Conservation (phyloP, 2,113 vertebrate genomes). For the Oncorhynchus clarkii region DNA sequence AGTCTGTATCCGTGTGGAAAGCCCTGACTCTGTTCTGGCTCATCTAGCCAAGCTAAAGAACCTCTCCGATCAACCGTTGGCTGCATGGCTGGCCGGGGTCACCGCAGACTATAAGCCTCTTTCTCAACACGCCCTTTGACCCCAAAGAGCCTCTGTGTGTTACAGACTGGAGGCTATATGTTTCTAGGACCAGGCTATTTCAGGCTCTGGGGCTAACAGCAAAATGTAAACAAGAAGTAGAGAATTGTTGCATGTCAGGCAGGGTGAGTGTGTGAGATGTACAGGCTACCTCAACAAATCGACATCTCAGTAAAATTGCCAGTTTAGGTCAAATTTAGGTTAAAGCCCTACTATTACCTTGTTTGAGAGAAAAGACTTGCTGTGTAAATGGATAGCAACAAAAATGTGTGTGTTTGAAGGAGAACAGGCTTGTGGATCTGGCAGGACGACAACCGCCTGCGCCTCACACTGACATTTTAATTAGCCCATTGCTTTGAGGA, state of each 20-base stretch:
- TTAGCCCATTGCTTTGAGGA: not conserved
- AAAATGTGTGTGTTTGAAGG: not conserved
- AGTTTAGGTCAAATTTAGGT: not conserved
- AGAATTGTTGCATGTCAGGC: constrained; percentile 16
- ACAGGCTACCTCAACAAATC: too few relatives aligned
- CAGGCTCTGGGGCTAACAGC: constrained; percentile 21
- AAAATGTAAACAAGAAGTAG: constrained; percentile 21
- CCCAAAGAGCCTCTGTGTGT: constrained; percentile 30
- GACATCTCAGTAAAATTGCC: not conserved
- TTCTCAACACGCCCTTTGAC: constrained; percentile 34
- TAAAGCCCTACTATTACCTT: too few relatives aligned
- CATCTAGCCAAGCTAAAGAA: constrained; percentile 31
- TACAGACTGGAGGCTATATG: constrained; percentile 28
- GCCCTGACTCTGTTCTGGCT: constrained; percentile 10
- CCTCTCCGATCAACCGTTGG: constrained; percentile 8
- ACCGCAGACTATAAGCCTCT: constrained; percentile 46
- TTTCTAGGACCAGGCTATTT: constrained; percentile 50
- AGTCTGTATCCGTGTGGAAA: not conserved
- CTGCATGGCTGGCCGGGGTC: constrained; percentile 13
- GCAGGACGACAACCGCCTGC: not conserved
- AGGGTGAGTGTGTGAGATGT: not conserved
- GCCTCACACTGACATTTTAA: not conserved
- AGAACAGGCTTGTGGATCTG: not conserved
- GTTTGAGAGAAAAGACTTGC: too few relatives aligned
- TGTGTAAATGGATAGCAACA: not conserved